Conservation (phyloP, 37 sponge, comb jelly and placozoan species). For the Eunapius fragilis region DNA sequence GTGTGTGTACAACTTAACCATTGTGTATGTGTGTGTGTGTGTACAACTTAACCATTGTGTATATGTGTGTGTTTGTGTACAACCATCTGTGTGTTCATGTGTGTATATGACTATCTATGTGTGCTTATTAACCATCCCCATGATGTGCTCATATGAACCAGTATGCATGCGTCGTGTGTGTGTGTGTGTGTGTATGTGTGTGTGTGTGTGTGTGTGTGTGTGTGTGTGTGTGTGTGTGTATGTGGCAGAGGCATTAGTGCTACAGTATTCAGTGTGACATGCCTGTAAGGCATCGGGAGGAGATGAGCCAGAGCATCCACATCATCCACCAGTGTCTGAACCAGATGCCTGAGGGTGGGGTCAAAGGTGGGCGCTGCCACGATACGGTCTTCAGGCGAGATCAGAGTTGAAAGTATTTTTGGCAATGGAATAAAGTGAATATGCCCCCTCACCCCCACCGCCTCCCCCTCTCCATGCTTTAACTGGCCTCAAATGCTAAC, state of each 20-base stretch:
- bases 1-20: not conserved
- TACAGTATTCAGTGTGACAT: no score
- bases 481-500: no score
- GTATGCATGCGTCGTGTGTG: not conserved
- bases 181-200: not conserved
- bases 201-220: not conserved
- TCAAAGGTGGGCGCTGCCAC: no score
- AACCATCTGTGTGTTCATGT: not conserved
- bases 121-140: no score
- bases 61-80: not conserved
- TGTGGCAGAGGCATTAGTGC: no score
- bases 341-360: slow-evolving; percentile 89
- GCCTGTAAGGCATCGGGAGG: slow-evolving; percentile 30
- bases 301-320: slow-evolving; percentile 89
- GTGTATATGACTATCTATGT: no score
- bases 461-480: no score
- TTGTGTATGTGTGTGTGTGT: not conserved
- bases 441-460: no score
- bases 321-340: slow-evolving; percentile 91
- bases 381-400: slow-evolving; percentile 71
- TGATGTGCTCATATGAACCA: no score
- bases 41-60: no score
- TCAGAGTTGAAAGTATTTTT: slow-evolving; percentile 77
- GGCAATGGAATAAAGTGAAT: no score
- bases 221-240: not conserved